Evolutionary conservation across 2,113 vertebrate genomes (phyloP), one percentile per base, ranked within the genome.

Genomic region (Theristicus caerulescens): DNA sequence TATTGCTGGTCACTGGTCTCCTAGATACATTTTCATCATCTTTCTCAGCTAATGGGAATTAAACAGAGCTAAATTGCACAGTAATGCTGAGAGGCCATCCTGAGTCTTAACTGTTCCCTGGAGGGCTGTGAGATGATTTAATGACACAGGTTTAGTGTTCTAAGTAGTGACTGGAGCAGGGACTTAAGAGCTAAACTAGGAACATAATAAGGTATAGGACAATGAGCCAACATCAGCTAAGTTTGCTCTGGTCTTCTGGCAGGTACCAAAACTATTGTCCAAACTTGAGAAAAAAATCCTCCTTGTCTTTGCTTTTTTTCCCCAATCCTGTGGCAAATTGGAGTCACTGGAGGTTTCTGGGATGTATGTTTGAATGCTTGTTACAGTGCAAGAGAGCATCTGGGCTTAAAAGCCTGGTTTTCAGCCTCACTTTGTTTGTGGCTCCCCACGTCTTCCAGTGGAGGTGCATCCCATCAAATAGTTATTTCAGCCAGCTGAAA

Each of bases 31-130:
- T 89, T 96, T 84, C 82, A 86, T 93, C 47, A 29, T 83, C 73
- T 95, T 94, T 96, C 86, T 88, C 27, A 19, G 81, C 88, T 87
- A 91, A 73, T 9, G 4, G 81, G 91, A 89, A 88, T 95, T 92
- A 96, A 93, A 79, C 66, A 82, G 65, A 57, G 66, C 70, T 94
- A 89, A 96, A 94, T 85, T 32, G 73, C 72, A 69, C 52, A 38
- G 93, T 54, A 76, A 61, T 61, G 89, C 54, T 3, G 16, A 84
- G 61, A 65, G 61, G 49, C 77, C 62, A 87, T 80, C 65, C 88
- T 77, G 78, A 85, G 58, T 78, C 70, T 78, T 92, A 83, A 82
- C 85, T 83, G 61, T 54, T 86, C 84, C 73, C 82, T 0, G 0
- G 58, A 76, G 88, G 78, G 32, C 81, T 70, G 83, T 1, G 51